A percentile compares a stretch with the other conserved stretches of the same genome.
phyloP scores from a whole-genome alignment of 1,140 invertebrate species.

The Ylistrum balloti region DNA sequence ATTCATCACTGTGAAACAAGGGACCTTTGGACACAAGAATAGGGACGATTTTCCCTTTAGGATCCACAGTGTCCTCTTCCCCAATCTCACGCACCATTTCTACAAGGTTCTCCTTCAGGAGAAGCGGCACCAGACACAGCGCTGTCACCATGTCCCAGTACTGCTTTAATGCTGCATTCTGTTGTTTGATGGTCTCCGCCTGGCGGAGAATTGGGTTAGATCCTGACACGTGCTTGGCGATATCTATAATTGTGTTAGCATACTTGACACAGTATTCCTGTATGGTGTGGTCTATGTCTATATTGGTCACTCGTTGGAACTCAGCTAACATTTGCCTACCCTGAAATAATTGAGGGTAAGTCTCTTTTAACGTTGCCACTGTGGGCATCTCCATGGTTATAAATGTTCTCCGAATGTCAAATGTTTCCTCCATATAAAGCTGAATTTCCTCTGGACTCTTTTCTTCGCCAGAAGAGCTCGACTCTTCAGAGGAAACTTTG shows the following conservation, averaged over 20 bases:
- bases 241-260: slow-evolving; percentile 73
- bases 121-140: slow-evolving; percentile 75
- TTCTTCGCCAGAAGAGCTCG: slow-evolving; percentile 56
- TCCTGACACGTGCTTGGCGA: slow-evolving; percentile 70
- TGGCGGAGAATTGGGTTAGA: slow-evolving; percentile 72
- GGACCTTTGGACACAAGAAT: slow-evolving; percentile 77
- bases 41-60: slow-evolving; percentile 78
- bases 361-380: slow-evolving; percentile 73
- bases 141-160: slow-evolving; percentile 81
- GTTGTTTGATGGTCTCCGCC: slow-evolving; percentile 75
- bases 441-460: slow-evolving; percentile 75
- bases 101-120: slow-evolving; percentile 77
- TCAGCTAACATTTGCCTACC: slow-evolving; percentile 77
- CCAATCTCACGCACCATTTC: slow-evolving; percentile 79
- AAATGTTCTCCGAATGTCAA: slow-evolving; percentile 76
- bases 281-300: slow-evolving; percentile 79
- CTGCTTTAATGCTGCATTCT: slow-evolving; percentile 75
- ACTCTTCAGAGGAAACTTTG: slow-evolving; percentile 62
- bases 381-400: slow-evolving; percentile 77
- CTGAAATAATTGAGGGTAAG: slow-evolving; percentile 76
- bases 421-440: slow-evolving; percentile 77
- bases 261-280: slow-evolving; percentile 79
- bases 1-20: slow-evolving; percentile 78
- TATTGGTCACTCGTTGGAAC: slow-evolving; percentile 76
- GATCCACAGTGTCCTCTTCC: slow-evolving; percentile 76